Conservation (phyloP, 2,797 vertebrate genomes). For the Molossus alvarezi region DNA sequence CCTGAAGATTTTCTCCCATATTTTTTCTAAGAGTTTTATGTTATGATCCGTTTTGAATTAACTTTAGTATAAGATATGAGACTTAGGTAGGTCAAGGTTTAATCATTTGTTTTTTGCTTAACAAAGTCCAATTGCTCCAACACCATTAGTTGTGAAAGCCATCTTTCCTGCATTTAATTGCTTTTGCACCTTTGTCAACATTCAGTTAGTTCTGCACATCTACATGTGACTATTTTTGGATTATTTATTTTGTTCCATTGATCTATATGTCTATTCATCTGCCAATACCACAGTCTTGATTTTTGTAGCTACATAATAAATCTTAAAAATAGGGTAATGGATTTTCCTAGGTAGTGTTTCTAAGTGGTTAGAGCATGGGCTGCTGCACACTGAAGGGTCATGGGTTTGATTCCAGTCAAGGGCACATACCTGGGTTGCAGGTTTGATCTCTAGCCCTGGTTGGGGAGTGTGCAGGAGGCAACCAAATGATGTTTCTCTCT, state of each 20-base stretch:
- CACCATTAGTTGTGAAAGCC: not conserved
- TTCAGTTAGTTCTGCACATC: slow-evolving; percentile 26
- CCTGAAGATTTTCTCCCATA: not conserved
- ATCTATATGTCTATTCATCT: not conserved
- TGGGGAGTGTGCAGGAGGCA: too few species aligned
- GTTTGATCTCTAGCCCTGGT: too few species aligned
- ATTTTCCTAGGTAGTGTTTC: not conserved
- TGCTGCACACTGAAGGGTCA: too few species aligned
- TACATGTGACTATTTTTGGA: not conserved
- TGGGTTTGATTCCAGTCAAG: too few species aligned
- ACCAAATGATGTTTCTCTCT: too few species aligned
- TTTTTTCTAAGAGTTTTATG: slow-evolving; percentile 41
- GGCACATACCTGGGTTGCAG: too few species aligned
- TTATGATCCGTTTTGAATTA: slow-evolving; percentile 20
- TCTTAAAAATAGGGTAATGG: not conserved
- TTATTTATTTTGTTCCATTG: slow-evolving; percentile 31
- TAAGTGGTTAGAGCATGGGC: too few species aligned
- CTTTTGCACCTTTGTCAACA: slow-evolving; percentile 36
- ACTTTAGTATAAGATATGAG: slow-evolving; percentile 28
- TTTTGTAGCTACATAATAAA: slow-evolving; percentile 4
- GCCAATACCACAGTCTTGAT: not conserved
- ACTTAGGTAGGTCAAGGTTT: not conserved
- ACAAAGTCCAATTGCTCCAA: not conserved
- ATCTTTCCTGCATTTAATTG: not conserved
- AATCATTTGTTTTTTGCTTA: not conserved